A percentile compares a stretch with the other conserved stretches of the same genome.
Conservation (phyloP, 2,113 vertebrate genomes). For the Cebus imitator region DNA sequence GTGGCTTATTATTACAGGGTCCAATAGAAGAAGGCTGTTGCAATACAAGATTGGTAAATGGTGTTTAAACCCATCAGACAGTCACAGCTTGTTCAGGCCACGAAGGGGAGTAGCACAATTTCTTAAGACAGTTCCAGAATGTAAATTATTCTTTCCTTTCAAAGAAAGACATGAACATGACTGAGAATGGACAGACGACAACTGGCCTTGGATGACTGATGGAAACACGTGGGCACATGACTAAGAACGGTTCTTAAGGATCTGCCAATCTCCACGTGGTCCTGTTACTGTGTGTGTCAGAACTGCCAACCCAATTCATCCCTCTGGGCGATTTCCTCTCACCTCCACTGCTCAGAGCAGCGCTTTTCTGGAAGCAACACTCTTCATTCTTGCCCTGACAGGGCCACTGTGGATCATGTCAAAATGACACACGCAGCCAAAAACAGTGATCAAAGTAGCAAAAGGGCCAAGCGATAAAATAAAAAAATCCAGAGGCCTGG, state of each 20-base stretch:
- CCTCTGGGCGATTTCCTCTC: neutral
- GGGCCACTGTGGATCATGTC: neutral
- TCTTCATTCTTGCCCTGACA: neutral
- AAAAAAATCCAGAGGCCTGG: neutral
- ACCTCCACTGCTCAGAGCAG: neutral
- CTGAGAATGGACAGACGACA: neutral
- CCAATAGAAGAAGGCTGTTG: neutral
- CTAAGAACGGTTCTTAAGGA: neutral
- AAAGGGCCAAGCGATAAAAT: neutral
- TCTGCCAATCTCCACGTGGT: neutral
- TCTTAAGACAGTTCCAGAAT: constrained; percentile 34
- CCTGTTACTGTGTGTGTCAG: neutral
- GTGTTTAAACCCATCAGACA: neutral
- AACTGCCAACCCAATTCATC: neutral
- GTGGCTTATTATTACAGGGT: neutral
- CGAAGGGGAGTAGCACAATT: neutral
- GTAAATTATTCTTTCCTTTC: neutral
- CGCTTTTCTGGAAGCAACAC: neutral
- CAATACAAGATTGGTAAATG: neutral
- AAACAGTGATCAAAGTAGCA: neutral
- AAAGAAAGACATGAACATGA: constrained; percentile 14
- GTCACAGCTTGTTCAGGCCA: neutral
- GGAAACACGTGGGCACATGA: neutral
- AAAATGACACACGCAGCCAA: neutral
- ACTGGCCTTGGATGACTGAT: neutral